A percentile compares a stretch with the other conserved stretches of the same genome.
These are phyloP conservation scores for Frieseomelitta varia DNA, from an alignment of 1,140 invertebrate genomes.

Conservation along the genomic window DNA sequence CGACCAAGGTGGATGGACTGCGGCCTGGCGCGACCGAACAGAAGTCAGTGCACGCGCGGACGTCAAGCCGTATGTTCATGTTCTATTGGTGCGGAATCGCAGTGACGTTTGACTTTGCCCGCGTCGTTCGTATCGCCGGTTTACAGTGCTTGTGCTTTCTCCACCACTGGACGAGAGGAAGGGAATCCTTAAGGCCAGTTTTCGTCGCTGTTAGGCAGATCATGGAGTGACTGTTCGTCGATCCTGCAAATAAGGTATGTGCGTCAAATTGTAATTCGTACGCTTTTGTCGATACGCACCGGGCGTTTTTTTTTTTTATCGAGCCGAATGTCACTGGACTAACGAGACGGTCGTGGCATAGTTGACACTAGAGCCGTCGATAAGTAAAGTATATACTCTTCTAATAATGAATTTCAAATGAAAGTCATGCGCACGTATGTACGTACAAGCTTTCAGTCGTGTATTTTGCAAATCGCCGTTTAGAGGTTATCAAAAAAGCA, in stretches of 20 bases:
- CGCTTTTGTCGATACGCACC: background rate
- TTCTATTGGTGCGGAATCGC: background rate
- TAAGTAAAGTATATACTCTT: background rate
- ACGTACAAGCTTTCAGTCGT: too few species aligned
- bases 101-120: conserved; percentile 4
- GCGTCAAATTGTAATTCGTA: background rate
- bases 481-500: background rate
- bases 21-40: conserved; percentile 63
- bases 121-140: background rate
- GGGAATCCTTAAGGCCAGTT: background rate
- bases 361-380: background rate
- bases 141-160: conserved; percentile 36
- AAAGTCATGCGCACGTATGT: background rate
- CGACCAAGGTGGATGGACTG: conserved; percentile 63
- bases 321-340: background rate
- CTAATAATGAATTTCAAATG: background rate
- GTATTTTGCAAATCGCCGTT: too few species aligned
- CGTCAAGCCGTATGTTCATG: conserved; percentile 70
- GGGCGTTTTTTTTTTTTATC: background rate
- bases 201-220: background rate
- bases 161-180: background rate
- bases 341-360: background rate
- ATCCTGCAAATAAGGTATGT: conserved; percentile 10
- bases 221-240: conserved; percentile 43
- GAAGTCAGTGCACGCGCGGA: conserved; percentile 79